Evolutionary conservation across 2,797 vertebrate genomes (phyloP).

Genomic region (Bradypus variegatus): DNA sequence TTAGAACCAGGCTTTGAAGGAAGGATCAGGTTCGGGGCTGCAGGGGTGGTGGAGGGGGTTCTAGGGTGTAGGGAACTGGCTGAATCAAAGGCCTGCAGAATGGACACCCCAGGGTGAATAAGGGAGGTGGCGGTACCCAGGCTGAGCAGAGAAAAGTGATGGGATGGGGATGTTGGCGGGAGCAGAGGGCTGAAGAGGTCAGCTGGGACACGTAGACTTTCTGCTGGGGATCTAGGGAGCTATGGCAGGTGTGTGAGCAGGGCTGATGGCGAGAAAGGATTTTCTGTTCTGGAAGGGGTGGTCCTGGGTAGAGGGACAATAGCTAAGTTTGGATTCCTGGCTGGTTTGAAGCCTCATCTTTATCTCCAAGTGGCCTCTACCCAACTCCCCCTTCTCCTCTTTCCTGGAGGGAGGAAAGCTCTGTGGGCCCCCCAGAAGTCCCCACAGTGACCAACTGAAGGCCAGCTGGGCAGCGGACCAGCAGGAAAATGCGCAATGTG

Average conservation of each 20-base stretch:
- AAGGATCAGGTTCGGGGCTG: neutral
- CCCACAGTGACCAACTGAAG: no score
- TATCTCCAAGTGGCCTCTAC: neutral
- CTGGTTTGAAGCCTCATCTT: neutral
- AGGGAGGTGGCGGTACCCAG: no score
- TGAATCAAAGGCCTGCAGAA: neutral
- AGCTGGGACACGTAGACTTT: neutral
- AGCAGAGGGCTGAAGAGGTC: accelerated
- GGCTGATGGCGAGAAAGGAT: neutral
- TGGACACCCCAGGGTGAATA: accelerated
- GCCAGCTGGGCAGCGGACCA: neutral
- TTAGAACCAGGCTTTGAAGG: neutral
- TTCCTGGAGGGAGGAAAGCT: neutral
- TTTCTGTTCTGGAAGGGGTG: neutral
- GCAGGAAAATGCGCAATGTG: neutral
- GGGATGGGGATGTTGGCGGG: neutral
- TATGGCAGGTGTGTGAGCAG: neutral
- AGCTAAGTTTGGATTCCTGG: neutral
- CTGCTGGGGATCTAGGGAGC: neutral
- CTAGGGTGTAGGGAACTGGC: neutral
- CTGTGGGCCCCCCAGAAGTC: neutral
- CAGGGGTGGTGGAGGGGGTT: neutral
- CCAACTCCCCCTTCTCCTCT: neutral
- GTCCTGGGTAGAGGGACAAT: neutral
- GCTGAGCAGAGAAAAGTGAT: neutral